A percentile compares a stretch with the other conserved stretches of the same genome.
phyloP scores from a whole-genome alignment of 2,113 vertebrate species.

The Uropsilus gracilis region DNA sequence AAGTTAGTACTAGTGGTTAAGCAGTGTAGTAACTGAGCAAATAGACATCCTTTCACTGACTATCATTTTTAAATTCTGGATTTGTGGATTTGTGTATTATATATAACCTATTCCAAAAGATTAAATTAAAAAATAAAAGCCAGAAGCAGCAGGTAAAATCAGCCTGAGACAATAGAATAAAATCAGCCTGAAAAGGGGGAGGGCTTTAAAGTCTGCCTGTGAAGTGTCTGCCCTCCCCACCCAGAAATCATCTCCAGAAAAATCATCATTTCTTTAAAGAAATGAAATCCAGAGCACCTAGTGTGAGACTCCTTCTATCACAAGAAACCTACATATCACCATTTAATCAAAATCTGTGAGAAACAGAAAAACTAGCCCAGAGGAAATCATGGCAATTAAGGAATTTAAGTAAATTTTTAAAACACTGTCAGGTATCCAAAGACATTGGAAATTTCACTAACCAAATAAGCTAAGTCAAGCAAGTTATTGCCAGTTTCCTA shows the following conservation, averaged over 20 bases:
- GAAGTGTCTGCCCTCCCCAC: background rate
- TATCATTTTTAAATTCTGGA: background rate
- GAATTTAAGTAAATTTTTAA: background rate
- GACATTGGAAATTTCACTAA: background rate
- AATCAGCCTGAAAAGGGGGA: background rate
- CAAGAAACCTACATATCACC: background rate
- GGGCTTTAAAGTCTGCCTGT: background rate
- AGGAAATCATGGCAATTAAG: background rate
- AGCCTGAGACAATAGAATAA: background rate
- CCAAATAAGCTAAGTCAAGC: background rate
- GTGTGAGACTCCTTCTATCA: background rate
- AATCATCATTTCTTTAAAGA: background rate
- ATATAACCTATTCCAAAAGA: background rate
- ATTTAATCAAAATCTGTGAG: background rate
- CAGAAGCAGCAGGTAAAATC: background rate
- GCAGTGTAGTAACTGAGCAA: background rate
- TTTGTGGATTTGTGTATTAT: background rate
- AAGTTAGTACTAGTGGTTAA: background rate
- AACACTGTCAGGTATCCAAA: background rate
- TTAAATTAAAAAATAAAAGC: background rate
- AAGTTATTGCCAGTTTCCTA: background rate
- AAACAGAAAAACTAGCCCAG: background rate
- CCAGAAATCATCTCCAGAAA: background rate
- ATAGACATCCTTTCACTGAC: background rate
- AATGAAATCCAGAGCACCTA: background rate